Evolutionary conservation across 2,113 vertebrate genomes (phyloP), one percentile per base, ranked within the genome.

Genomic region (Cynoglossus semilaevis): DNA sequence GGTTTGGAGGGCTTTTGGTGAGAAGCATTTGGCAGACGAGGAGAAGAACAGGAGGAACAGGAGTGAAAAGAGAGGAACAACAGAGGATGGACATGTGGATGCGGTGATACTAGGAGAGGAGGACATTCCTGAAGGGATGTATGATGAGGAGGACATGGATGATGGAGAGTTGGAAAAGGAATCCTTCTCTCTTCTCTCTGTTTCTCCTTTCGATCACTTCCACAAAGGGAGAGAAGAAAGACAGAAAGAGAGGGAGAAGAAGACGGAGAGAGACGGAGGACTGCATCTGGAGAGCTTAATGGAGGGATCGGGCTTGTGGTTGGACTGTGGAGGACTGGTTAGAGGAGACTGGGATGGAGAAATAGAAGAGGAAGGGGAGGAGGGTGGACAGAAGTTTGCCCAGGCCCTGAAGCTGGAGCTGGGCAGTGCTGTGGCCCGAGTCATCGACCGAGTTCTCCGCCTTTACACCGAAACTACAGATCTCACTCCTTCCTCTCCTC

Each of bases 391-490:
- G 72, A 91, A 90, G 72, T 91, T 92, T 49, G 90, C 88, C 9
- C 86, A 87, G 60, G 89, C 90, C 0, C 76, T 92, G 61, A 92
- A 92, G 68, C 58, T 86, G 57, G 90, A 92, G 76, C 54, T 92
- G 58, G 85, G 89, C 5, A 86, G 82, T 1, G 90, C 88, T 0
- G 88, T 92, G 68, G 89, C 89, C 1, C 81, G 88, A 8, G 90
- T 92, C 69, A 92, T 92, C 5, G 91, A 92, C 70, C 77, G 90
- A 14, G 91, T 92, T 13, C 88, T 91, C 14, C 83, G 84, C 48
- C 82, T 91, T 8, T 92, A 92, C 77, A 82, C 86, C 0, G 83
- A 90, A 40, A 71, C 74, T 36, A 55, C 67, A 0, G 82, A 67
- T 3, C 47, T 35, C 15, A 7, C 53, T 19, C 79, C 75, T 0